Percentiles rank a stretch among this genome's conserved stretches.
Evolutionary conservation across 2,113 vertebrate species (phyloP).

Genomic region (Glaucidium brasilianum): DNA sequence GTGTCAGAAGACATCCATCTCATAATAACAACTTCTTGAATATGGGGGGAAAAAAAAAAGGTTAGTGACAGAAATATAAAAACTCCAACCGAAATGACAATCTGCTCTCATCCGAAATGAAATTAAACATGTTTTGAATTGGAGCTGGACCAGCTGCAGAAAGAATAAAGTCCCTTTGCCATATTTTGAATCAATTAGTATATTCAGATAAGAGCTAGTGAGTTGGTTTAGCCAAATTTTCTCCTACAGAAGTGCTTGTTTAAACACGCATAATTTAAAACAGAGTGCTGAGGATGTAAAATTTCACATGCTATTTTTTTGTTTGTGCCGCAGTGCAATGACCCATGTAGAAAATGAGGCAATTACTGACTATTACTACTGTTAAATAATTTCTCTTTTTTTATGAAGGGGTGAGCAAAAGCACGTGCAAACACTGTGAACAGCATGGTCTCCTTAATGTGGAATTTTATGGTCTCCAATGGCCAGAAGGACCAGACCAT

Average conservation of each 20-base stretch:
- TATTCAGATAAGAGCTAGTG: background rate
- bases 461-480: background rate
- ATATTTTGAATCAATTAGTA: background rate
- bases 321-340: background rate
- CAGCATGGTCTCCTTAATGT: background rate
- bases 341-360: background rate
- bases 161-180: background rate
- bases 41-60: rapidly evolving
- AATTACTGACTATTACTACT: background rate
- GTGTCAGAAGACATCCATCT: background rate
- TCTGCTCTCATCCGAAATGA: background rate
- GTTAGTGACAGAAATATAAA: background rate
- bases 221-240: background rate
- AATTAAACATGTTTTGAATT: background rate
- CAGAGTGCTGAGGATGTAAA: too few species aligned
- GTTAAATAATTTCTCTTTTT: background rate
- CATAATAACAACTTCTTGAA: background rate
- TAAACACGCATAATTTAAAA: background rate
- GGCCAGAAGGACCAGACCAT: background rate
- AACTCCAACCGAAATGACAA: background rate
- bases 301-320: background rate
- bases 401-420: background rate
- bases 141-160: background rate
- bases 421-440: background rate
- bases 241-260: background rate